A percentile compares a stretch with the other conserved stretches of the same genome.
phyloP scores from a whole-genome alignment of 2,113 vertebrate species.

The Myotis yumanensis region DNA sequence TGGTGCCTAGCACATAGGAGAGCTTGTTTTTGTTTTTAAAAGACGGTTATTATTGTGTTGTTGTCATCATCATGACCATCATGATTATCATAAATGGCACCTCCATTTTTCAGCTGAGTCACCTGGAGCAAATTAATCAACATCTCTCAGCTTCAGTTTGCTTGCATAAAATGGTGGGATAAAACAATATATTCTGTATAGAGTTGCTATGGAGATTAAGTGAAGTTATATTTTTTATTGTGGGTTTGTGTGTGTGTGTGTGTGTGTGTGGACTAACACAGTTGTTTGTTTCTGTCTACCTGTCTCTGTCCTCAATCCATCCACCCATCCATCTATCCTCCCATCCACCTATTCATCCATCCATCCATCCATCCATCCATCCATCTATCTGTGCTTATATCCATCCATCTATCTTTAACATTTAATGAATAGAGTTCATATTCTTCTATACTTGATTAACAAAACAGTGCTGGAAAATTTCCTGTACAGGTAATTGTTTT shows the following conservation, averaged over 20 bases:
- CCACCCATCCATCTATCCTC: neutral
- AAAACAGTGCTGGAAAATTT: constrained; percentile 17
- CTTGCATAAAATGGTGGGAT: neutral
- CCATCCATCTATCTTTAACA: neutral
- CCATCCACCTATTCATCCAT: too few species aligned
- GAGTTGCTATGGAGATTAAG: neutral
- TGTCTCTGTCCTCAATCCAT: neutral
- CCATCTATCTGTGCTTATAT: too few species aligned
- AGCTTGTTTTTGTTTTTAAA: neutral
- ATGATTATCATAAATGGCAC: neutral
- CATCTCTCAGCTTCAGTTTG: neutral
- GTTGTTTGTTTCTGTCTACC: neutral
- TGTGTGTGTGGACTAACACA: neutral
- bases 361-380: too few species aligned
- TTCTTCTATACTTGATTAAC: constrained; percentile 10
- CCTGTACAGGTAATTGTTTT: constrained; percentile 8
- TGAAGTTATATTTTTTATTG: neutral
- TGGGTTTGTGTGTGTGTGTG: neutral
- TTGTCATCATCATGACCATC: neutral
- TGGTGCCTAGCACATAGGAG: neutral
- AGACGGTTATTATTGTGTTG: neutral
- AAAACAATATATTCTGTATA: neutral
- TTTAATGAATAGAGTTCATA: neutral
- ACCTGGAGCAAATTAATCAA: neutral
- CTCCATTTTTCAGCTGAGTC: neutral